A percentile compares a stretch with the other conserved stretches of the same genome.
phyloP scores from a whole-genome alignment of 2,888 invertebrate genomes.

The Leptodirus hochenwartii region DNA sequence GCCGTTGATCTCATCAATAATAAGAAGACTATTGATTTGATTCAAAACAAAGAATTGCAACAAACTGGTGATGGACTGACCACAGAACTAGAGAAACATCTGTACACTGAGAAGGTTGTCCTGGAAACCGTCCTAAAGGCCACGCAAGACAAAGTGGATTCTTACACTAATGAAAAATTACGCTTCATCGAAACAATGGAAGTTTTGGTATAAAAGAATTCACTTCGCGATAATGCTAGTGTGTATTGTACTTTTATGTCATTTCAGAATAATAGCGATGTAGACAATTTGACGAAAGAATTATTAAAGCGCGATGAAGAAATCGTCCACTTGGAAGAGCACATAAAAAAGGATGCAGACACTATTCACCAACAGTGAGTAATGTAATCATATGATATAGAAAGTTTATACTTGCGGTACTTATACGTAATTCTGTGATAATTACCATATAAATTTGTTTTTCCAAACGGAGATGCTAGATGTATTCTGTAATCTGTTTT shows the following conservation, averaged over 20 bases:
- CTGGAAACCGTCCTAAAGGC: slow-evolving; percentile 18
- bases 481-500: no score
- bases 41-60: slow-evolving; percentile 3
- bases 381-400: no score
- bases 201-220: slow-evolving; percentile 14
- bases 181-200: slow-evolving; percentile 18
- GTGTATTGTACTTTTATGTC: slow-evolving; percentile 3
- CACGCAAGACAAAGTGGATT: slow-evolving; percentile 19
- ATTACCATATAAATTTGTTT: no score
- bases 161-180: slow-evolving; percentile 17
- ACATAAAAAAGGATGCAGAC: no score
- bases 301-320: slow-evolving; percentile 11
- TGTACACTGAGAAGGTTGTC: slow-evolving; percentile 18
- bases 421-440: no score
- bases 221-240: slow-evolving; percentile 1
- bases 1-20: slow-evolving; percentile 14
- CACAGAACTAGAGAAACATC: slow-evolving; percentile 17
- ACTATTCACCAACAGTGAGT: no score
- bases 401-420: no score
- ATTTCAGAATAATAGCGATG: slow-evolving; percentile 14
- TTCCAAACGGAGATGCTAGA: no score
- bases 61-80: slow-evolving; percentile 5
- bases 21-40: slow-evolving; percentile 7
- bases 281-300: slow-evolving; percentile 12
- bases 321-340: slow-evolving; percentile 13